Base-by-base conservation (phyloP, 2,888 invertebrate species). In the Ormyrus labotus region DNA sequence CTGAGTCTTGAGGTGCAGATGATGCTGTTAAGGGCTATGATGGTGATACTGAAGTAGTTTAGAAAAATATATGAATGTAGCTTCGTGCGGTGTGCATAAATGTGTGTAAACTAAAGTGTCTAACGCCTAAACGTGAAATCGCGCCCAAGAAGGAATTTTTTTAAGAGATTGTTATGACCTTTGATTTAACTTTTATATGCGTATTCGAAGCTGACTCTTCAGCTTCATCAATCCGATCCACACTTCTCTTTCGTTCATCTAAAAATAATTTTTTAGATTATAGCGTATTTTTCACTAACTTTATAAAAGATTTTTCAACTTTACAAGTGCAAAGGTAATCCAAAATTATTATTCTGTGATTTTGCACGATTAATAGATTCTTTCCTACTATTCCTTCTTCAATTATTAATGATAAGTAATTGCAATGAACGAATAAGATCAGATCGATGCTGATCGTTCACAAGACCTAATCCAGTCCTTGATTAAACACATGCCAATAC, bases 31-130 rank as follows among this genome's bases (percentile, higher is more conserved):
- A 57, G 48, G 69, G 34, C 13, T 10, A 64, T 64, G 63, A 9
- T 57, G 6, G 51, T 50, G 72, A 53, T 57, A n/a, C 50, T 73
- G 55, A 67, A 60, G 51, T 78, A 70, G 45, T 61, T 79, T 71
- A 75, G 58, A 51, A 53, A 34, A 70, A 75, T 81, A 71, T 68
- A 71, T 71, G 78, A 75, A 67, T 78, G 71, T 81, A 80, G 80
- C 82, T 82, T 79, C 45, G 73, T 64, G 79, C 68, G 58, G 72
- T 81, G 71, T 81, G 76, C 70, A 72, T 80, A 64, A 77, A 34
- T 81, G 73, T 65, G 74, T 81, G 67, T 78, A 74, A 78, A 70
- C 9, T 65, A 60, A 75, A 55, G 61, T 76, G 61, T 77, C 67
- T 57, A 57, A 77, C 51, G 72, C 72, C 81, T 81, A 73, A 65